Conservation (phyloP, 2,888 invertebrate genomes). For the Sipha maydis region DNA sequence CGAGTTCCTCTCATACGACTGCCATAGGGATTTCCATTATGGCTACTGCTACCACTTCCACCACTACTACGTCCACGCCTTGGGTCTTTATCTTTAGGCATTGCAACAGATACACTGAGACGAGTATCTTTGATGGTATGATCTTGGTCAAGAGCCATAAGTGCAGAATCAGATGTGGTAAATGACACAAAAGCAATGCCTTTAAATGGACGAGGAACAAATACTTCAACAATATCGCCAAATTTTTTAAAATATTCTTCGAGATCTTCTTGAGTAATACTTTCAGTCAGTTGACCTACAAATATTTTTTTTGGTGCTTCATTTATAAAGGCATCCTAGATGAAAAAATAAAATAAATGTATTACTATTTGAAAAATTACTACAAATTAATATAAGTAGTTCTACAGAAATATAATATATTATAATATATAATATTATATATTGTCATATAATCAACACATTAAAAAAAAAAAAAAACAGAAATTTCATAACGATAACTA, state of each 20-base stretch:
- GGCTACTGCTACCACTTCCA: constrained; percentile 49
- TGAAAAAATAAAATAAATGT: background rate
- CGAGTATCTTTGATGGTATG: constrained; percentile 84
- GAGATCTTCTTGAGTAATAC: constrained; percentile 89
- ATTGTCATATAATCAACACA: too few relatives aligned
- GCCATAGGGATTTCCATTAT: constrained; percentile 31
- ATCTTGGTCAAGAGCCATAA: constrained; percentile 90
- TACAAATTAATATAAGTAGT: too few relatives aligned
- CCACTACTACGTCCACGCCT: constrained; percentile 57
- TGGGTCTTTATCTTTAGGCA: constrained; percentile 63
- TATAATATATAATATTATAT: too few relatives aligned
- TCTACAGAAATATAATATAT: too few relatives aligned
- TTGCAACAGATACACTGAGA: constrained; percentile 63
- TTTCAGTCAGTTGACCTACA: constrained; percentile 93
- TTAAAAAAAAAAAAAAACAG: too few relatives aligned
- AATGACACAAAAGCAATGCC: constrained; percentile 95
- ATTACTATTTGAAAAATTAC: too few relatives aligned
- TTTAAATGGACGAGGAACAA: constrained; percentile 93
- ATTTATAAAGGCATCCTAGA: constrained; percentile 62
- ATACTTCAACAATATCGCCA: constrained; percentile 94
- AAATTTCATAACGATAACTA: too few relatives aligned
- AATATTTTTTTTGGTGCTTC: constrained; percentile 85
- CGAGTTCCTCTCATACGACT: constrained; percentile 54
- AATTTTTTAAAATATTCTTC: constrained; percentile 89
- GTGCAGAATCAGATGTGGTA: constrained; percentile 89